Conservation (phyloP, 30 jellyfish, hydroid and myxozoan species). For the Chrysaora quinquecirrha region DNA sequence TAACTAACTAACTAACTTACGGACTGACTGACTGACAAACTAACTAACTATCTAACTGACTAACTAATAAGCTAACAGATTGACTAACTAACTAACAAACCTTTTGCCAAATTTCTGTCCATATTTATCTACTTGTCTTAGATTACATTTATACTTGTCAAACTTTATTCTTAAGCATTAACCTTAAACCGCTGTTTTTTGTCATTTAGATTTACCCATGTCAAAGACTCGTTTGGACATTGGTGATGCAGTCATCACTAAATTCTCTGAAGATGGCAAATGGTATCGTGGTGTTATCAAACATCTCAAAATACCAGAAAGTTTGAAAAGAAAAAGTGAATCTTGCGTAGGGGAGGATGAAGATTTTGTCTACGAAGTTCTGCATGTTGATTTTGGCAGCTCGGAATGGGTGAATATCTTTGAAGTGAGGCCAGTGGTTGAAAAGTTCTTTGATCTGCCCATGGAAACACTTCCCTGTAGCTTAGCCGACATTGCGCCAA, state of each 20-base stretch:
- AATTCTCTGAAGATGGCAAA: slow-evolving; percentile 66
- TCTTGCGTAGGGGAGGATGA: slow-evolving; percentile 13
- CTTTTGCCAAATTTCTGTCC: no score
- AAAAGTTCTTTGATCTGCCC: slow-evolving; percentile 88
- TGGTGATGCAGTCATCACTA: slow-evolving; percentile 82
- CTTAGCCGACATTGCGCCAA: slow-evolving; percentile 87
- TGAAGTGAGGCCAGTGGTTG: slow-evolving; percentile 72
- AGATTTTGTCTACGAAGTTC: slow-evolving; percentile 52
- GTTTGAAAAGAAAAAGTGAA: neutral
- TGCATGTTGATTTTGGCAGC: slow-evolving; percentile 94
- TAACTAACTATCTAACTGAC: no score
- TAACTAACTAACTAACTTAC: no score
- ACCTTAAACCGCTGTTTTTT: no score
- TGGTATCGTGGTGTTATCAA: slow-evolving; percentile 90
- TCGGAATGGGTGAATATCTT: slow-evolving; percentile 70
- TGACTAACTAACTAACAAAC: no score
- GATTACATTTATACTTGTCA: no score
- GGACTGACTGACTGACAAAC: no score
- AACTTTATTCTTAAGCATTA: no score
- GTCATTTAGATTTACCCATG: no score
- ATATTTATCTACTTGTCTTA: no score
- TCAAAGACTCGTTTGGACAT: slow-evolving; percentile 28
- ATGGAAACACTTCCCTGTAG: slow-evolving; percentile 88
- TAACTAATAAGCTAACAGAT: no score
- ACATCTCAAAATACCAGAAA: slow-evolving; percentile 19